Percentiles rank a stretch among this genome's conserved stretches.
Evolutionary conservation across 2,888 invertebrate species (phyloP).

Genomic region (Tipula confusa): DNA sequence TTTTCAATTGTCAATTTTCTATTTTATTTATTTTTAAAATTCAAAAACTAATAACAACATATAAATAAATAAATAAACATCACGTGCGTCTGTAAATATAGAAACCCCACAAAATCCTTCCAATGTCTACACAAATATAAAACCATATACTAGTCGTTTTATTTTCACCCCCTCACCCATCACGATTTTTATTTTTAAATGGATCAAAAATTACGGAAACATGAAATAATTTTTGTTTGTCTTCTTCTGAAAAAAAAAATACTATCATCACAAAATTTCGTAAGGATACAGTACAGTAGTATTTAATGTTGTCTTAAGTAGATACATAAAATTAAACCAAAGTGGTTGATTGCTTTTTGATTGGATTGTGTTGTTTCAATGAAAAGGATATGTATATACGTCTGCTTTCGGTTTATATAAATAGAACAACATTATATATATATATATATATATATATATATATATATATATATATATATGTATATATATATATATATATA

Average conservation of each 20-base stretch:
- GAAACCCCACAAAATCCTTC: neutral
- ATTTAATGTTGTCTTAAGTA: conserved; percentile 1
- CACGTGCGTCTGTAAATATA: conserved; percentile 15
- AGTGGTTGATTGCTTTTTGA: conserved; percentile 25
- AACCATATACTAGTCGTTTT: too few species aligned
- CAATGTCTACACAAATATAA: neutral
- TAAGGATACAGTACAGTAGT: neutral
- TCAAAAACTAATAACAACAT: neutral
- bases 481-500: too few species aligned
- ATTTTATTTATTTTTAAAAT: neutral
- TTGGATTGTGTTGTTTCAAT: conserved; percentile 12
- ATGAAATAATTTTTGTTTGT: neutral
- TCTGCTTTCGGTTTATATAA: neutral
- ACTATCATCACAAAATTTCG: neutral
- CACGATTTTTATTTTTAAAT: neutral
- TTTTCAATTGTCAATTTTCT: too few species aligned
- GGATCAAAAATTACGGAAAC: conserved; percentile 16
- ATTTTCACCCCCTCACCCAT: neutral
- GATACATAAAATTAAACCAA: conserved; percentile 20
- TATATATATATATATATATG: too few species aligned
- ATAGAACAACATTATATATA: too few species aligned
- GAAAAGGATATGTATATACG: neutral
- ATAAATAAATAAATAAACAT: neutral
- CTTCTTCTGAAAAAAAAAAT: neutral
- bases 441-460: too few species aligned